These are phyloP conservation scores for Cistogaster globosa DNA, from an alignment of 2,888 invertebrate genomes.

Conservation along the genomic window DNA sequence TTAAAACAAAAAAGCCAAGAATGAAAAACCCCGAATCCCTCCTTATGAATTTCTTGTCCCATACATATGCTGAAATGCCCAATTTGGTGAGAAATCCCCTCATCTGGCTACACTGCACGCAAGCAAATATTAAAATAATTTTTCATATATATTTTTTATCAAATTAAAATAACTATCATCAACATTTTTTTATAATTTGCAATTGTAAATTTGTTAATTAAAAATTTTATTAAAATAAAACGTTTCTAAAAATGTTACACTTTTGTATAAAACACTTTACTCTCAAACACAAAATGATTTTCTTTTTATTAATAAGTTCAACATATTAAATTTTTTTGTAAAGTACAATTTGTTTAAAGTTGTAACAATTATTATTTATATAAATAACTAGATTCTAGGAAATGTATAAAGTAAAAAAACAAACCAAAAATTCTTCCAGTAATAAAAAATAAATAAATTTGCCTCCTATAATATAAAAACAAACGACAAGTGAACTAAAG, in stretches of 20 bases:
- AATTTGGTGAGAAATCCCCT: too few relatives aligned
- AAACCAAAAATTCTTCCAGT: constrained; percentile 62
- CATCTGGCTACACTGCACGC: too few relatives aligned
- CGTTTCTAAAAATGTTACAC: not conserved
- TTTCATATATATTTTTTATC: not conserved
- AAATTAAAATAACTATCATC: not conserved
- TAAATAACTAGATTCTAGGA: constrained; percentile 59
- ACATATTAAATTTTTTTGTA: not conserved
- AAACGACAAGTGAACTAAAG: constrained; percentile 3
- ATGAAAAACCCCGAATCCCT: too few relatives aligned
- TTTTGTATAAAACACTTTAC: constrained; percentile 31
- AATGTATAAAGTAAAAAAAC: constrained; percentile 63
- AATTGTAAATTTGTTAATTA: not conserved
- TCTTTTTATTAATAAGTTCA: constrained; percentile 26
- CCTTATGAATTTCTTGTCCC: too few relatives aligned
- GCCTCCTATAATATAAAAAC: constrained; percentile 48
- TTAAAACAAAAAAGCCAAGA: too few relatives aligned
- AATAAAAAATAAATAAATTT: constrained; percentile 26
- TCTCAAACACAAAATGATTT: not conserved
- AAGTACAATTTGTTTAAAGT: too few relatives aligned
- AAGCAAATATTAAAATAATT: too few relatives aligned
- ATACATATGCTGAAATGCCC: too few relatives aligned
- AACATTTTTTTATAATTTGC: not conserved
- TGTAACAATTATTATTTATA: too few relatives aligned
- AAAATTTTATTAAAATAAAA: not conserved